phyloP scores from a whole-genome alignment of 2,797 vertebrate genomes.

The Acropternis orthonyx region DNA sequence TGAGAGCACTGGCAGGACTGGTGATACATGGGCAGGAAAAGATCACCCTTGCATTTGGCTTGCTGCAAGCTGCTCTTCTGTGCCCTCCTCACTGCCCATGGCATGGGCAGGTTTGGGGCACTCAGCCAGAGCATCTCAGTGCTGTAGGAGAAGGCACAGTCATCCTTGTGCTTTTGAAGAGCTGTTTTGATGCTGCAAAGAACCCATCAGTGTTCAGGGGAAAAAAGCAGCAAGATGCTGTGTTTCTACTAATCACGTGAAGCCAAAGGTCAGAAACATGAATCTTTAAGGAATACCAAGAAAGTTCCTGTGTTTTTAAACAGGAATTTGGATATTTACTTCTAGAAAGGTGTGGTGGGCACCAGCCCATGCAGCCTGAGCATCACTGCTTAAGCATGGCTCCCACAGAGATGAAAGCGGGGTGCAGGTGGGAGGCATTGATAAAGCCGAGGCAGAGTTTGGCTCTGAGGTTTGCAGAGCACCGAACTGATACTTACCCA shows the following conservation, averaged over 20 bases:
- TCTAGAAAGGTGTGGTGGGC: background rate
- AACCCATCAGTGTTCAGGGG: background rate
- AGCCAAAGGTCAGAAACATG: background rate
- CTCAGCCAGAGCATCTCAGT: background rate
- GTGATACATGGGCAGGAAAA: background rate
- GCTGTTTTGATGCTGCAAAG: background rate
- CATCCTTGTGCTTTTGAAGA: background rate
- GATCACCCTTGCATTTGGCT: background rate
- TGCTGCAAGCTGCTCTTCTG: background rate
- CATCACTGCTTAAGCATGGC: background rate
- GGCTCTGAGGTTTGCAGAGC: background rate
- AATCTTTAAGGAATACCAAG: background rate
- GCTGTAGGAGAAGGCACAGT: background rate
- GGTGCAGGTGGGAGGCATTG: rapidly evolving
- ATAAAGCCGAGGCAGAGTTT: background rate
- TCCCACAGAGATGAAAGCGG: rapidly evolving
- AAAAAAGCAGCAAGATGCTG: background rate
- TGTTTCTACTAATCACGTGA: background rate
- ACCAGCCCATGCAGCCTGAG: background rate
- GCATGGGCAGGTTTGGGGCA: background rate
- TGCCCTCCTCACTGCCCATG: background rate
- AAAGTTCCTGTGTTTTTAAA: background rate
- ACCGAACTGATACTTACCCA: background rate
- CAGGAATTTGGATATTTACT: background rate
- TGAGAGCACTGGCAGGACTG: background rate